These are phyloP conservation scores for Peromyscus leucopus DNA, from an alignment of 2,113 vertebrate species.

Conservation along the genomic window DNA sequence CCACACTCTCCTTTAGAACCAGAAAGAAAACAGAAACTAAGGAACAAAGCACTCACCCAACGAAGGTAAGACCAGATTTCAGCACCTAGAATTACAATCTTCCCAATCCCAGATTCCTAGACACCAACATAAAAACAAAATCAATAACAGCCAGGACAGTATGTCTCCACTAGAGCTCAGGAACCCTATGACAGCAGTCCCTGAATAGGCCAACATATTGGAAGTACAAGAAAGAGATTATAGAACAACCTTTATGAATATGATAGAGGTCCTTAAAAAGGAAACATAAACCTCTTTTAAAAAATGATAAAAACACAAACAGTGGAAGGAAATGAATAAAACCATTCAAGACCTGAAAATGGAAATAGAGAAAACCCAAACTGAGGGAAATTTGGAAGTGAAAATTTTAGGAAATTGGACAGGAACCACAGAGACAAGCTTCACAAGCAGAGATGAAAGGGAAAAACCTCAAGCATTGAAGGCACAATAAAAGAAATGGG, in stretches of 20 bases:
- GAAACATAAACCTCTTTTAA: neutral
- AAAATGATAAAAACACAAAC: neutral
- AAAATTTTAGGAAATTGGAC: neutral
- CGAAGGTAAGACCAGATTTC: neutral
- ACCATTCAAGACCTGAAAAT: neutral
- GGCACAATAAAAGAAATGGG: neutral
- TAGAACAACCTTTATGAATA: neutral
- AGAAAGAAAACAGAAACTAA: neutral
- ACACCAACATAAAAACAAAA: neutral
- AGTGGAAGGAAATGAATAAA: neutral
- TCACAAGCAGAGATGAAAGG: neutral
- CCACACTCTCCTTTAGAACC: neutral
- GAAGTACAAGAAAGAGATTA: neutral
- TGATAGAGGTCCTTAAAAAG: neutral
- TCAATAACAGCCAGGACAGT: neutral
- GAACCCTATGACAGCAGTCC: neutral
- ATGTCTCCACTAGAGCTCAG: neutral
- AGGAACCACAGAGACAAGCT: neutral
- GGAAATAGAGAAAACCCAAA: neutral
- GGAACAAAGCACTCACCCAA: neutral
- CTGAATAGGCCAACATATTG: neutral
- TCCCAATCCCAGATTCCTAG: neutral
- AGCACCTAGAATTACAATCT: neutral
- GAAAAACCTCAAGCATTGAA: neutral
- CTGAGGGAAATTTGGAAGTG: neutral